Base-by-base conservation (phyloP, 2,113 vertebrate species). In the Pseudorasbora parva region DNA sequence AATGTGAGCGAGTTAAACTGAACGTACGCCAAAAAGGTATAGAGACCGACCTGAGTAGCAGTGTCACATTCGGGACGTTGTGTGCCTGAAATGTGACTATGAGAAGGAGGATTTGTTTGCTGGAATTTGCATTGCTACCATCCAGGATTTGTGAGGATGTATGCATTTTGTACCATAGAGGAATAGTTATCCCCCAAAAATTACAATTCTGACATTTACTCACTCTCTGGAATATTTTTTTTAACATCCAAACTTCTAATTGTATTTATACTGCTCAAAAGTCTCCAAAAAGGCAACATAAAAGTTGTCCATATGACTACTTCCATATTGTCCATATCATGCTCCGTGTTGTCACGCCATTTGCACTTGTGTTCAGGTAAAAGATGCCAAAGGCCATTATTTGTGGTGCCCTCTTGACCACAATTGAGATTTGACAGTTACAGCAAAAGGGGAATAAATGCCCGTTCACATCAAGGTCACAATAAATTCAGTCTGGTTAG, bases 11-110 rank as follows among this genome's bases (percentile, higher is more conserved):
- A 47, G 69, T 25, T 72, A 41, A 72, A 72, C 69, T 80, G 12
- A 60, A 80, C 25, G 78, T 47, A 80, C 23, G 66, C 25, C 60
- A 54, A 37, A 23, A 81, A 41, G 25, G 69, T 30, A 47, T 7
- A 62, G 68, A 72, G 14, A 33, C 17, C 25, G 0, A 75, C 71
- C 81, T 83, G 71, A 83, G 71, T 75, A 75, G 33, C 47, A 64
- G 54, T 43, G 54, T 62, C 66, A 82, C 23, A 33, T 71, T 59
- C 56, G 47, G 8, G 19, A 10, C 10, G 59, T 57, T 19, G 25
- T 5, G 9, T 25, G 51, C 11, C 51, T 69, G 12, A 21, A 82
- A 59, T 41, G 56, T 75, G n/a, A 72, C 69, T 33, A 37, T 33
- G 49, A 27, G 19, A 49, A 27, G 1, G 14, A 51, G 72, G 25